Percentiles rank a stretch among this genome's conserved stretches.
Conservation (phyloP, 92 coral and sea anemone genomes). For the Epizoanthus scotinus region DNA sequence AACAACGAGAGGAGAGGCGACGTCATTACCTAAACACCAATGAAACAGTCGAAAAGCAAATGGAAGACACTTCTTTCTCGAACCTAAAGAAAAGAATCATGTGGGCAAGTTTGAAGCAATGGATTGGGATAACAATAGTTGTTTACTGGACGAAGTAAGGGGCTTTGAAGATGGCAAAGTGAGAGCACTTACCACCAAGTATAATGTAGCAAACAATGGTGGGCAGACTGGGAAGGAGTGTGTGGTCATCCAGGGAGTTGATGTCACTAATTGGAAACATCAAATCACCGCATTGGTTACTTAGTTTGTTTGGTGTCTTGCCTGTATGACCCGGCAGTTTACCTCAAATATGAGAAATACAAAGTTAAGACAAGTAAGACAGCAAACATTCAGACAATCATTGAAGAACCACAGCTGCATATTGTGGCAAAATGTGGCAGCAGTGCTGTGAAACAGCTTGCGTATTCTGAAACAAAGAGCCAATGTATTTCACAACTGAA, state of each 20-base stretch:
- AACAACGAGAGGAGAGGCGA: slow-evolving; percentile 28
- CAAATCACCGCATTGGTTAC: slow-evolving; percentile 27
- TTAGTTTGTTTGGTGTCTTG: slow-evolving; percentile 37
- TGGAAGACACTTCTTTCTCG: slow-evolving; percentile 49
- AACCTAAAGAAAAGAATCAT: too few species aligned
- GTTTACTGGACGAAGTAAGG: slow-evolving; percentile 41
- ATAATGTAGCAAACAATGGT: slow-evolving; percentile 52
- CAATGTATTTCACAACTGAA: slow-evolving; percentile 43
- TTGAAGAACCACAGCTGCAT: slow-evolving; percentile 60
- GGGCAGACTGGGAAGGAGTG: slow-evolving; percentile 56
- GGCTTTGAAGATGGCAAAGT: slow-evolving; percentile 38
- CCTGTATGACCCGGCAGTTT: slow-evolving; percentile 42
- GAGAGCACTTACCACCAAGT: slow-evolving; percentile 34
- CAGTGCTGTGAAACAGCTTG: slow-evolving; percentile 52
- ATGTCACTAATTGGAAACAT: slow-evolving; percentile 35
- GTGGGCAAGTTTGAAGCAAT: slow-evolving; percentile 29
- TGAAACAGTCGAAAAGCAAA: slow-evolving; percentile 47
- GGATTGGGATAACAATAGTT: slow-evolving; percentile 47
- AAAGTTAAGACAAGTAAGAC: slow-evolving; percentile 38
- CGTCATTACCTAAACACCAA: slow-evolving; percentile 31
- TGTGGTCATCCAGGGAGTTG: slow-evolving; percentile 41
- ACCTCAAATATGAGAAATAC: slow-evolving; percentile 38
- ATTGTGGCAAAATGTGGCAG: slow-evolving; percentile 59
- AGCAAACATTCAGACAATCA: slow-evolving; percentile 41
- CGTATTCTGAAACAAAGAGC: slow-evolving; percentile 51